Evolutionary conservation across 2,113 vertebrate species (phyloP).

Genomic region (Trematocara stigmaticum): DNA sequence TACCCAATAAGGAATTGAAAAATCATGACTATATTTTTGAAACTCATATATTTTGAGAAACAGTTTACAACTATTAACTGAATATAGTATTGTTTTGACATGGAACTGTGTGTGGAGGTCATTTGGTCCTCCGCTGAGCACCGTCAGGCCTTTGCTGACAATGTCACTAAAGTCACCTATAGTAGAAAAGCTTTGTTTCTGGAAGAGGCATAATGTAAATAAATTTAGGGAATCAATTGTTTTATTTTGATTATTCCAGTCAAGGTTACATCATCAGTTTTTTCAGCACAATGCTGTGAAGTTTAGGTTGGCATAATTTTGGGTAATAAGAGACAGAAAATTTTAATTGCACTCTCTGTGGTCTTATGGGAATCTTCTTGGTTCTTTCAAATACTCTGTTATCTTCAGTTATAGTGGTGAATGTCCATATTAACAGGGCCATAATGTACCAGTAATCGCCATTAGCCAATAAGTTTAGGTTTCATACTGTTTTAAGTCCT

Average conservation of each 20-base stretch:
- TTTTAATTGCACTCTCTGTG: neutral
- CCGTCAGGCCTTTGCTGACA: neutral
- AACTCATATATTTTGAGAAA: neutral
- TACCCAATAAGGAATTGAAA: neutral
- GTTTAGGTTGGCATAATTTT: neutral
- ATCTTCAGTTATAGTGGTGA: neutral
- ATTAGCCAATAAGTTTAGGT: neutral
- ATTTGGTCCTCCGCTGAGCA: neutral
- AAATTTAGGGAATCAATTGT: neutral
- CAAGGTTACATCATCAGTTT: neutral
- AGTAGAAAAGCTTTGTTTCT: neutral
- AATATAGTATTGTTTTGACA: neutral
- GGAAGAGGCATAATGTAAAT: neutral
- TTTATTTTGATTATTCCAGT: neutral
- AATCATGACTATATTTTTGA: neutral
- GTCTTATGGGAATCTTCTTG: neutral
- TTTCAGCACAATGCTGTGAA: neutral
- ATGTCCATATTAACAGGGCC: neutral
- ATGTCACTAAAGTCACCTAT: neutral
- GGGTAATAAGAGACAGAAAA: neutral
- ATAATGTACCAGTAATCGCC: neutral
- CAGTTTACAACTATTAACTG: neutral
- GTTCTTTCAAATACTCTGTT: neutral
- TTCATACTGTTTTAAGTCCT: neutral
- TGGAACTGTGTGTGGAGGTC: neutral